phyloP scores from a whole-genome alignment of 2,797 vertebrate genomes.

The Spheniscus humboldti region DNA sequence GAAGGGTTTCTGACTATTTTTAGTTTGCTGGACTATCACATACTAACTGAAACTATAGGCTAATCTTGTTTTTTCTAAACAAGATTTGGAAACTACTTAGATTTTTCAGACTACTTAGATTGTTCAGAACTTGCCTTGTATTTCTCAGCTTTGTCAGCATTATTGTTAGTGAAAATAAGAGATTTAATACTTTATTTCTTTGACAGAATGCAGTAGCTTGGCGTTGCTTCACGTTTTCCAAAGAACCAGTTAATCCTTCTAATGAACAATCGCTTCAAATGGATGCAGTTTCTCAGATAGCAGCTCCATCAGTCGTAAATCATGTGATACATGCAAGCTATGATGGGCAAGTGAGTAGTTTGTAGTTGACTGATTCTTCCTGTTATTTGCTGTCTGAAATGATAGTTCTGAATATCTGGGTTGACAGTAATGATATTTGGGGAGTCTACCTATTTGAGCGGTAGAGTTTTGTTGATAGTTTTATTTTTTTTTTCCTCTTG shows the following conservation, averaged over 20 bases:
- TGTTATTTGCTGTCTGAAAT: background rate
- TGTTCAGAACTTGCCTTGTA: background rate
- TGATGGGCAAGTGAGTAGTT: slow-evolving; percentile 82
- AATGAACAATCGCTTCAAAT: slow-evolving; percentile 63
- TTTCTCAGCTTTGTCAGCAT: background rate
- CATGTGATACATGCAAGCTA: slow-evolving; percentile 88
- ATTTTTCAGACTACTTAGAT: background rate
- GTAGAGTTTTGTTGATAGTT: background rate
- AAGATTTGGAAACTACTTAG: background rate
- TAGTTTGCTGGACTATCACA: background rate
- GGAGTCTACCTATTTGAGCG: background rate
- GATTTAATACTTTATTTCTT: background rate
- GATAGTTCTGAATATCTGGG: background rate
- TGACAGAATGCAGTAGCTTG: slow-evolving; percentile 87
- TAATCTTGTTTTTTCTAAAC: background rate
- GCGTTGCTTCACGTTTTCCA: slow-evolving; percentile 93
- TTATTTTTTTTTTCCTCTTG: background rate
- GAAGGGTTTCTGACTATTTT: background rate
- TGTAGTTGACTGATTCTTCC: background rate
- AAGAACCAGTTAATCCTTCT: slow-evolving; percentile 75
- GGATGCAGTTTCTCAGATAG: slow-evolving; percentile 68
- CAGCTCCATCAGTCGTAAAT: slow-evolving; percentile 86
- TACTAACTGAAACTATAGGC: background rate
- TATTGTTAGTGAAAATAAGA: background rate
- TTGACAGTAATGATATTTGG: background rate